phyloP scores from a whole-genome alignment of 2,113 vertebrate genomes.

The Pithys albifrons region DNA sequence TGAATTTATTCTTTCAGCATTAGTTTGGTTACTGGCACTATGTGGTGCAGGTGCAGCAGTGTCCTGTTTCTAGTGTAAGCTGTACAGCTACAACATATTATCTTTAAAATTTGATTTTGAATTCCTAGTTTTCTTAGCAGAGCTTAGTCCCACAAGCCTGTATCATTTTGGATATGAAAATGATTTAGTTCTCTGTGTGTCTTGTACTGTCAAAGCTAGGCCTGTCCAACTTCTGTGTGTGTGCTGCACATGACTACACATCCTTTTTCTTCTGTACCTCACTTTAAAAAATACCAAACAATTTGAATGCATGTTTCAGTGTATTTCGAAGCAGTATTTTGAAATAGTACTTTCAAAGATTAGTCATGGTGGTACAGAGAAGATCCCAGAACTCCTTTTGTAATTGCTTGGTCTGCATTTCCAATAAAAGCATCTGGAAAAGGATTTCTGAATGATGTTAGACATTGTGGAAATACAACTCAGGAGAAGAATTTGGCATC shows the following conservation, averaged over 20 bases:
- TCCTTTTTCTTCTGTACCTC: neutral
- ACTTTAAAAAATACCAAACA: neutral
- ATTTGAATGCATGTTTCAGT: neutral
- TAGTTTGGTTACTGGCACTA: neutral
- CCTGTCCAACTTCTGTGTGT: neutral
- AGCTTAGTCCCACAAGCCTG: neutral
- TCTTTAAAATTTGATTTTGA: neutral
- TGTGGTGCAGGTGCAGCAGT: neutral
- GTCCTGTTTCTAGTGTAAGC: neutral
- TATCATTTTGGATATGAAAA: neutral
- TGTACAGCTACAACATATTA: neutral
- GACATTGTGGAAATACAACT: neutral
- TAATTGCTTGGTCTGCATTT: neutral
- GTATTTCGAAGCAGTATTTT: neutral
- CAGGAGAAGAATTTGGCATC: neutral
- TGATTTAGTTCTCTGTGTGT: rapidly evolving
- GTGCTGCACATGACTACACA: rapidly evolving
- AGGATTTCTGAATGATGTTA: neutral
- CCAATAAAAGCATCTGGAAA: neutral
- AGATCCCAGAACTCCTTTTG: slow-evolving; percentile 17
- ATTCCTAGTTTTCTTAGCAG: neutral
- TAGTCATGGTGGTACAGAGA: neutral
- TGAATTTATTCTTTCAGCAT: neutral
- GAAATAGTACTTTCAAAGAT: neutral
- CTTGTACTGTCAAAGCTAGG: neutral